These are phyloP conservation scores for Cyphomyrus plagiostoma DNA, from an alignment of 2,113 vertebrate genomes.

Conservation along the genomic window DNA sequence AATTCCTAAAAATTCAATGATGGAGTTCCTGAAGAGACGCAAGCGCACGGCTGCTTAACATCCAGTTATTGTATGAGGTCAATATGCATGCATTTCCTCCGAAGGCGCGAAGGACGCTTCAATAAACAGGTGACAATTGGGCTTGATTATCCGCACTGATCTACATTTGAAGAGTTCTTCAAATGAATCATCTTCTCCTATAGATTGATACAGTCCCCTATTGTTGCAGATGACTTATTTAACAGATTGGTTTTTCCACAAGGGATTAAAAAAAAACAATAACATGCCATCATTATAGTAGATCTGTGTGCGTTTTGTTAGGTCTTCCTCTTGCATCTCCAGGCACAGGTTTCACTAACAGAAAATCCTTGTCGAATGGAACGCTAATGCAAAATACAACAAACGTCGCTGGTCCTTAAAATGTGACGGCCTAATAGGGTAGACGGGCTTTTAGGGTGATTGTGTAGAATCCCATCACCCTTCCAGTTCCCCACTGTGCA, in stretches of 20 bases:
- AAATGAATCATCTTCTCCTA: neutral
- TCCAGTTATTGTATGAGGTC: constrained; percentile 13
- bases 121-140: neutral
- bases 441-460: neutral
- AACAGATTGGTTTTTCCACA: neutral
- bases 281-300: neutral
- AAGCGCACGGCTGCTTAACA: neutral
- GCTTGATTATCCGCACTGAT: neutral
- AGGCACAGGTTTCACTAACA: neutral
- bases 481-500: neutral
- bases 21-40: neutral
- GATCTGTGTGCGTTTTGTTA: neutral
- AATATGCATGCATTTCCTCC: neutral
- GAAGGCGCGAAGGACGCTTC: neutral
- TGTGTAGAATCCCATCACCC: neutral
- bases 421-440: constrained; percentile 1
- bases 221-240: neutral
- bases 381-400: neutral
- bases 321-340: neutral
- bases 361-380: neutral
- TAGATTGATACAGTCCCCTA: neutral
- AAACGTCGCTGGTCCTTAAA: constrained; percentile 1
- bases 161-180: neutral
- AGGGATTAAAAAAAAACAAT: neutral
- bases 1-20: constrained; percentile 5